These are phyloP conservation scores for Zoanthus sociatus DNA, from an alignment of 92 coral and sea anemone species.

Conservation along the genomic window DNA sequence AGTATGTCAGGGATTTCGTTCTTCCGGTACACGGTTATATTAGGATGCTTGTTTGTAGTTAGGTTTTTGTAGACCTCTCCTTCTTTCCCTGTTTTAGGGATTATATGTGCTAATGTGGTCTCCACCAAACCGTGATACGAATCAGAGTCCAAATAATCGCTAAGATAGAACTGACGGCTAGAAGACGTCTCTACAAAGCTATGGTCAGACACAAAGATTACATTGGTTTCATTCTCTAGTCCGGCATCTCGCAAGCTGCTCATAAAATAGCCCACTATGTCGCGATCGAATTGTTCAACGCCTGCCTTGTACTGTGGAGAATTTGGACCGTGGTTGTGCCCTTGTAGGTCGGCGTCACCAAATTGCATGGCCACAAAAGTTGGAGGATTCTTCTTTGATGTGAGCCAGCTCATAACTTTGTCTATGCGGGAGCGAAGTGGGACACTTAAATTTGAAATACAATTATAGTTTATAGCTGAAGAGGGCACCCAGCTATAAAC, in stretches of 20 bases:
- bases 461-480: conserved; percentile 44
- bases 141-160: conserved; percentile 67
- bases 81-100: conserved; percentile 67
- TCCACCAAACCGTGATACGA: conserved; percentile 65
- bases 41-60: conserved; percentile 59
- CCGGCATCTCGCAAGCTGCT: conserved; percentile 69
- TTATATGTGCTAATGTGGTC: conserved; percentile 77
- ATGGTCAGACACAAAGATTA: conserved; percentile 91
- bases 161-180: conserved; percentile 70
- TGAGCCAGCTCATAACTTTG: conserved; percentile 78
- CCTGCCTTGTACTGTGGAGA: conserved; percentile 66
- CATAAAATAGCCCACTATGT: conserved; percentile 85
- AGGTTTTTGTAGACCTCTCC: conserved; percentile 80
- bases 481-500: conserved; percentile 33
- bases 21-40: conserved; percentile 80
- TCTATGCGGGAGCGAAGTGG: conserved; percentile 78
- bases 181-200: conserved; percentile 89
- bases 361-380: conserved; percentile 78
- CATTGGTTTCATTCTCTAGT: conserved; percentile 75
- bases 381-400: conserved; percentile 70
- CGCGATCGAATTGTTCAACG: conserved; percentile 77
- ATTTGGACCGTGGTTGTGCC: conserved; percentile 77
- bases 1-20: conserved; percentile 74
- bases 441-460: conserved; percentile 72
- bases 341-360: conserved; percentile 80